Evolutionary conservation across 2,113 vertebrate genomes (phyloP).

Genomic region (Phyllostomus discolor): DNA sequence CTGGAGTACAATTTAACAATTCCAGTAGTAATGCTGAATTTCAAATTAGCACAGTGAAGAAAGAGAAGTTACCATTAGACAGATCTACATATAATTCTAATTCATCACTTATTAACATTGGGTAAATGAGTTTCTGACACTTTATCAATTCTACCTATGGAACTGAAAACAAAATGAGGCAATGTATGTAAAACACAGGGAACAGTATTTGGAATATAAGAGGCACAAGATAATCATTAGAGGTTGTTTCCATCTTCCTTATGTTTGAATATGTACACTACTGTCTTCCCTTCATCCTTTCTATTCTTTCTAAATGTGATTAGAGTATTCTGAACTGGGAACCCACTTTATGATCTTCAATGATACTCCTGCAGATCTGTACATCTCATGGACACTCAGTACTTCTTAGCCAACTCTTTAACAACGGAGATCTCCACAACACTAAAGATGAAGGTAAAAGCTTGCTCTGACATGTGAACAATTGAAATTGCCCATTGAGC

Average conservation of each 20-base stretch:
- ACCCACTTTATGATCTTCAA: background rate
- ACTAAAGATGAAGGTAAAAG: background rate
- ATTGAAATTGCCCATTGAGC: background rate
- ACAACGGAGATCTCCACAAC: background rate
- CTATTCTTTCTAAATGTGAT: background rate
- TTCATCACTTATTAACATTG: background rate
- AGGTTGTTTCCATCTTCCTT: background rate
- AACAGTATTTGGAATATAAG: background rate
- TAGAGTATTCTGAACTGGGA: background rate
- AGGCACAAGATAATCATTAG: background rate
- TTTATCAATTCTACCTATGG: background rate
- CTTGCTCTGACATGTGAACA: background rate
- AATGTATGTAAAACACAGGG: background rate
- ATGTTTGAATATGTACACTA: background rate
- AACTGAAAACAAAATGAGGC: background rate
- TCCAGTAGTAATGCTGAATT: background rate
- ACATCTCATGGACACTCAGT: background rate
- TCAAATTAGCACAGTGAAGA: background rate
- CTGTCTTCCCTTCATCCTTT: background rate
- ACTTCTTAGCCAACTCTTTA: background rate
- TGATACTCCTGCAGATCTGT: background rate
- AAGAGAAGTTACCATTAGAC: background rate
- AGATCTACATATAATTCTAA: background rate
- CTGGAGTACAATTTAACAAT: background rate
- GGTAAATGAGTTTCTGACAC: background rate